Evolutionary conservation across 2,888 invertebrate species (phyloP).

Genomic region (Eristalis arbustorum): DNA sequence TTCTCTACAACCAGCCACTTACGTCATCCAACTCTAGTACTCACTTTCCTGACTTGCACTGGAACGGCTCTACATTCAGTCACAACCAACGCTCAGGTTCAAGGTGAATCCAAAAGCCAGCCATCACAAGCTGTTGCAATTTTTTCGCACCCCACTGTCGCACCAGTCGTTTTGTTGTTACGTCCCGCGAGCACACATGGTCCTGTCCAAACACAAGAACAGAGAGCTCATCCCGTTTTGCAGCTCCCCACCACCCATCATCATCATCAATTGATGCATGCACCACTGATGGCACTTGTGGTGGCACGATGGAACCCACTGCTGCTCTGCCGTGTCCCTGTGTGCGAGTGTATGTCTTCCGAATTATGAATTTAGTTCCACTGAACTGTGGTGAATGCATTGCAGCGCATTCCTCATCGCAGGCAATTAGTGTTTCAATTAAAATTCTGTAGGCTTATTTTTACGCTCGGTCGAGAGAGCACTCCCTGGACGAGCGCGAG

Average conservation of each 20-base stretch:
- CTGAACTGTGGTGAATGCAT: slow-evolving; percentile 4
- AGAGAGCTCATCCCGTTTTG: neutral
- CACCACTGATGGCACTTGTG: neutral
- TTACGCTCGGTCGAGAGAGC: neutral
- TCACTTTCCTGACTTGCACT: too few relatives aligned
- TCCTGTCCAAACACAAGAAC: neutral
- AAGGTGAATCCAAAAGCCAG: too few relatives aligned
- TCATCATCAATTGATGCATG: neutral
- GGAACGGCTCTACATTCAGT: too few relatives aligned
- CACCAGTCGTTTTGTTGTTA: neutral
- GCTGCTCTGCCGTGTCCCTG: neutral
- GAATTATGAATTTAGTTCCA: slow-evolving; percentile 13
- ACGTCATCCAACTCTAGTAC: too few relatives aligned
- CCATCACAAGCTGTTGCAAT: neutral
- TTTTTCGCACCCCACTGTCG: neutral
- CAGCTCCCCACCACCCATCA: neutral
- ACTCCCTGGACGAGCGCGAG: too few relatives aligned
- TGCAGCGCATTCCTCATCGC: slow-evolving; percentile 15
- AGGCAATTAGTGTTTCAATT: slow-evolving; percentile 19
- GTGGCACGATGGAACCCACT: neutral
- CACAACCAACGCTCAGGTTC: too few relatives aligned
- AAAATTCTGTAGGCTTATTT: slow-evolving; percentile 7
- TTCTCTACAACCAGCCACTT: too few relatives aligned
- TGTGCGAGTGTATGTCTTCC: neutral
- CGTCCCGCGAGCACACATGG: neutral